Base-by-base conservation (phyloP, 2,797 vertebrate genomes). In the Telmatherina bonti region DNA sequence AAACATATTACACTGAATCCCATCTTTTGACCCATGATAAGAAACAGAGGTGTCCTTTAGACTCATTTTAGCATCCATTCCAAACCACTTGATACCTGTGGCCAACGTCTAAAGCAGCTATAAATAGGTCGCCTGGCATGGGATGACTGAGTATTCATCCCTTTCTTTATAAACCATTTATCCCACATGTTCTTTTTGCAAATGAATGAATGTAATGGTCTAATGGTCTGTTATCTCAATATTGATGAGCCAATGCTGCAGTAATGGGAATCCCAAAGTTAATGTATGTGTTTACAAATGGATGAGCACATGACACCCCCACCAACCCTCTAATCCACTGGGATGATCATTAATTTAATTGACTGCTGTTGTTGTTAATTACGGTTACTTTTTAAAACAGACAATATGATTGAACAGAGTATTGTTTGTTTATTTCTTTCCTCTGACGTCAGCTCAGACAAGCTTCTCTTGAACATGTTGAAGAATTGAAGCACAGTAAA, bases 221-320 rank as follows among this genome's bases (percentile, higher is more conserved):
- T 79, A 81, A 86, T 71, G 86, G 80, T 83, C 74, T 85, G 66
- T 90, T 86, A 88, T 74, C 33, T 7, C 62, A 72, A 55, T 86
- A 85, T 83, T 82, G 81, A 90, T 84, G 87, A 63, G 38, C 66
- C 70, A 64, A 74, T 62, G 47, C 74, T 35, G 71, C 72, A 31
- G 60, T 84, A 81, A 88, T 82, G 71, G 83, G 71, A 79, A 72
- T 57, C 59, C 67, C 52, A 59, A 74, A 87, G 64, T 84, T 82
- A 81, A 88, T 85, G 61, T 76, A 72, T 74, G 72, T 67, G 67
- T 85, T 79, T 79, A 62, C 61, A 72, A 76, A 77, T 75, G 72
- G 63, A 75, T 33, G 15, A 78, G 61, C 72, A 45, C 41, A 6
- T 5, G 51, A n/a, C 12, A 20, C 43, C 41, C 26, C 22, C 60